Evolutionary conservation across 2,797 vertebrate genomes (phyloP).

Genomic region (Oreochromis mossambicus): DNA sequence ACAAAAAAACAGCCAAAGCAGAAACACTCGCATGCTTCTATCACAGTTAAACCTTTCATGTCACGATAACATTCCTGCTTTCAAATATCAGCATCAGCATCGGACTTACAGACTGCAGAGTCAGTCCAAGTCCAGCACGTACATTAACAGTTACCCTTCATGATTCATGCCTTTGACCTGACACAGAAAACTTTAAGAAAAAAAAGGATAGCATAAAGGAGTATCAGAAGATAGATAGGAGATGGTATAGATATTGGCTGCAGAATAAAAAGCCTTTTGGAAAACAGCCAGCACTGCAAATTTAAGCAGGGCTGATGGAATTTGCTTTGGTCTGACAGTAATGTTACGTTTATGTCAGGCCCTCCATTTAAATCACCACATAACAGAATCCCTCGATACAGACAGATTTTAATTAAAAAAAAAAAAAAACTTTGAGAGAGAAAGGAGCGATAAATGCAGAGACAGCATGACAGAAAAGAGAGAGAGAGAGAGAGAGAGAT

Average conservation of each 20-base stretch:
- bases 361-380: constrained; percentile 64
- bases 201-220: not conserved
- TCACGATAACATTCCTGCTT: not conserved
- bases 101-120: not conserved
- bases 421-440: not conserved
- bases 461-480: not conserved
- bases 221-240: constrained; percentile 18
- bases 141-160: not conserved
- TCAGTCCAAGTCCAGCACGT: not conserved
- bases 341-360: constrained; percentile 63
- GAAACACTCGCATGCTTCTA: not conserved
- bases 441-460: constrained; percentile 19
- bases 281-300: constrained; percentile 57
- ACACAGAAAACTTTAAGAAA: not conserved
- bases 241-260: constrained; percentile 39
- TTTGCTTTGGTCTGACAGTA: constrained; percentile 66
- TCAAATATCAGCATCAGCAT: not conserved
- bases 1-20: not conserved
- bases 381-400: constrained; percentile 56
- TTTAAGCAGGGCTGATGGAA: constrained; percentile 57
- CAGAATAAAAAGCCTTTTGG: constrained; percentile 34
- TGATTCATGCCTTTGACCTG: constrained; percentile 5
- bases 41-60: not conserved
- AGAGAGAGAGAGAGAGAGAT: not conserved
- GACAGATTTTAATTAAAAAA: constrained; percentile 72